Evolutionary conservation across 2,888 invertebrate species (phyloP), one percentile per base, ranked within the genome.

Genomic region (Drosophila dives): DNA sequence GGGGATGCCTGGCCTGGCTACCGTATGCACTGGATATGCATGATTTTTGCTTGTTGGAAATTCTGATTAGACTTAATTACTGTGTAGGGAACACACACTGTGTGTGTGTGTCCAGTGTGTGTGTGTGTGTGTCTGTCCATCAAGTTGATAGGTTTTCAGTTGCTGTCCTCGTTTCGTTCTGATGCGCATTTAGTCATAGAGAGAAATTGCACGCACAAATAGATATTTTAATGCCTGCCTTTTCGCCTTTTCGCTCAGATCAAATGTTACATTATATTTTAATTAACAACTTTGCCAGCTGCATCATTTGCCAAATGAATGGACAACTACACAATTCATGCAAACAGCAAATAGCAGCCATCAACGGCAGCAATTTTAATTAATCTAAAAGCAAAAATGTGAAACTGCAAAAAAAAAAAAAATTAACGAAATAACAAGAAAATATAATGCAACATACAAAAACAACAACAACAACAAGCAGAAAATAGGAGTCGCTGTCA

Each of bases 11-110:
- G 61, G 23, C 49, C 50, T 50, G 69, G 32, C 29, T 64, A 49
- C 71, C 58, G 56, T 68, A 68, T 82, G 67, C 68, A 80, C 60
- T 69, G 72, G 78, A 89, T 75, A 86, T 80, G 86, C 81, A 89
- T 88, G 83, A 88, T 90, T 89, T 81, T 88, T 90, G 86, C 89
- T 83, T 86, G 89, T 83, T 83, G 87, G 68, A 84, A 87, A 85
- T 85, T 85, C 85, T 85, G 87, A 90, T 90, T 88, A 90, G 85
- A 89, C 88, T 88, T 88, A 88, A 88, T 88, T 90, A 88, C 85
- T 89, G 79, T 83, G 78, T 77, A 81, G 72, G 73, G 58, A 45
- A 73, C 69, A 40, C 29, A 29, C 38, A 26, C 26, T 29, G 29
- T 29, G 29, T 38, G 60, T 38, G 55, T 38, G 60, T 71, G 71